A percentile compares a stretch with the other conserved stretches of the same genome.
These are phyloP conservation scores for Ophioninae sp. DNA, from an alignment of 2,888 invertebrate species.

Conservation along the genomic window DNA sequence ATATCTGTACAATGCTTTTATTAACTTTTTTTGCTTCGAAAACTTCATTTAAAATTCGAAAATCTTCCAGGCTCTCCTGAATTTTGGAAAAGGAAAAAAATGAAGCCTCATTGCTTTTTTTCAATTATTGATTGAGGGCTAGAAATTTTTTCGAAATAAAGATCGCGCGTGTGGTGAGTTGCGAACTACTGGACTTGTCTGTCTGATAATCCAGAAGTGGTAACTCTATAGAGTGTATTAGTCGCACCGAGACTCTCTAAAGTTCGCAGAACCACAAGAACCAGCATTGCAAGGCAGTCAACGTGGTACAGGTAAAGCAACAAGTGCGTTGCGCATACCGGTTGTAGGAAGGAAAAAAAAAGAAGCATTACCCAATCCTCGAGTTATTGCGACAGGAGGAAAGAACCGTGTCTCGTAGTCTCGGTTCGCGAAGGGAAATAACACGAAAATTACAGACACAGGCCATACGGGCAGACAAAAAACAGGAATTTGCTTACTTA, in stretches of 20 bases:
- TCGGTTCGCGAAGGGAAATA: slow-evolving; percentile 18
- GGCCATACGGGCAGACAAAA: background rate
- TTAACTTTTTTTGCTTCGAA: background rate
- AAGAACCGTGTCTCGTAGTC: slow-evolving; percentile 30
- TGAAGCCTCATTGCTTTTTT: background rate
- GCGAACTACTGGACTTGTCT: background rate
- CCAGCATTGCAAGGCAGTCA: slow-evolving; percentile 11
- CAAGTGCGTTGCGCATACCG: slow-evolving; percentile 59
- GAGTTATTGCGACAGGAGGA: slow-evolving; percentile 56
- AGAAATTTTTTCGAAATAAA: background rate
- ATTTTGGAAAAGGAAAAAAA: background rate
- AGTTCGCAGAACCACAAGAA: slow-evolving; percentile 47
- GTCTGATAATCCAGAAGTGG: background rate
- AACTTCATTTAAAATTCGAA: background rate
- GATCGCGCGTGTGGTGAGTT: background rate
- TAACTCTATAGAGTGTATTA: background rate
- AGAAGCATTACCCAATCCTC: slow-evolving; percentile 56
- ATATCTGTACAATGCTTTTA: background rate
- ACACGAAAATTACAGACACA: slow-evolving; percentile 11
- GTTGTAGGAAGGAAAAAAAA: slow-evolving; percentile 27
- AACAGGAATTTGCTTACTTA: background rate
- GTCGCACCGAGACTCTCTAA: slow-evolving; percentile 1
- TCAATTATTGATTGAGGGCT: background rate
- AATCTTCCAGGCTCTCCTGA: background rate
- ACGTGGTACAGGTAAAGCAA: slow-evolving; percentile 49